Base-by-base conservation (phyloP, 2,113 vertebrate genomes). In the Camelus bactrianus region DNA sequence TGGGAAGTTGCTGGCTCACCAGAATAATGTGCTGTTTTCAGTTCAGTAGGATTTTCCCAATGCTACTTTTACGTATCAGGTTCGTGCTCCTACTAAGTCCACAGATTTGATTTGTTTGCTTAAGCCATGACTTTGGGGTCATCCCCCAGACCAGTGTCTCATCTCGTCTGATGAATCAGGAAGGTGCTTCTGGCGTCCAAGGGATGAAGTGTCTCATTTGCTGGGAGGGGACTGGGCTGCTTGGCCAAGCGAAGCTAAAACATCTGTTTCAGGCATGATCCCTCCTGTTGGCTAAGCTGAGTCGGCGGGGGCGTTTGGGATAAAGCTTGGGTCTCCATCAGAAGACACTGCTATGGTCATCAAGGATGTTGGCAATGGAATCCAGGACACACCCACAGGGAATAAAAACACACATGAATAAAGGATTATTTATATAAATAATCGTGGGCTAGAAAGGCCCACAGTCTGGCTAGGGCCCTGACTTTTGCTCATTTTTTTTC, bases 251-350 rank as follows among this genome's bases (percentile, higher is more conserved):
- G 83, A 93, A 97, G 93, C 32, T 89, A 89, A 96, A 96, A 97
- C 97, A 98, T 98, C 97, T 98, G 98, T 96, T 96, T 90, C 64
- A 95, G 87, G 95, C 56, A 54, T 87, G 95, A 98, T 83, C 96
- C 85, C 76, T 91, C 97, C 92, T 91, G 64, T 70, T 97, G 98
- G 98, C 98, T 89, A 58, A 94, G 94, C 96, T 95, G 54, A 97
- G 95, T 89, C 56, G 91, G 94, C 0, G 0, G 89, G 96, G 97
- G 95, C 60, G 93, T 97, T 96, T 97, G 96, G 98, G 97, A 97
- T 81, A 97, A 92, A 97, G 95, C 85, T 62, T 97, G 87, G 62
- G 85, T 91, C 93, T 97, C 93, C 75, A 83, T 94, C 58, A 93
- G 96, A 98, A 97, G 97, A 96, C 69, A 54, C 94, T 96, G 95